phyloP scores from a whole-genome alignment of 2,797 vertebrate genomes.

The Amazona finschi region DNA sequence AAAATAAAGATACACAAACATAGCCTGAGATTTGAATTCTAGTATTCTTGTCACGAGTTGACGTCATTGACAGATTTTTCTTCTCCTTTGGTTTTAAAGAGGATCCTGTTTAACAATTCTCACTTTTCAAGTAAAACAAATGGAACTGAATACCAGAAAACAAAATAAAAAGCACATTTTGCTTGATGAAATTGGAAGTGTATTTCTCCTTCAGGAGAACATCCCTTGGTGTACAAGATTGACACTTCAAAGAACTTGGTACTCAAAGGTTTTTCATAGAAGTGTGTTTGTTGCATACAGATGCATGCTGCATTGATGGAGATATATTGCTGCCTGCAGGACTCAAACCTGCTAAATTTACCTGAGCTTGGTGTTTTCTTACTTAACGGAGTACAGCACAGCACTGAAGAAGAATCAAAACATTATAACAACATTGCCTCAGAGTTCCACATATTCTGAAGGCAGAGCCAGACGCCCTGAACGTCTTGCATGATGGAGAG shows the following conservation, averaged over 20 bases:
- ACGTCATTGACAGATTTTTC: not conserved
- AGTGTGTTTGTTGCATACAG: slow-evolving; percentile 44
- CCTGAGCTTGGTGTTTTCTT: slow-evolving; percentile 70
- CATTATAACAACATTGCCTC: not conserved
- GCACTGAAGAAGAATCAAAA: slow-evolving; percentile 24
- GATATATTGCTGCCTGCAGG: slow-evolving; percentile 68
- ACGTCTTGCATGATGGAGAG: not conserved
- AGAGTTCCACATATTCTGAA: not conserved
- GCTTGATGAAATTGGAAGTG: not conserved
- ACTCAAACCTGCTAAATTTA: slow-evolving; percentile 58
- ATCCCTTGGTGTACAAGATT: not conserved
- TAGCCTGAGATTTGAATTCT: slow-evolving; percentile 55
- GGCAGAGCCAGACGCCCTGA: not conserved
- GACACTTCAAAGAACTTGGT: slow-evolving; percentile 3
- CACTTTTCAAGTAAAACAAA: slow-evolving; percentile 44
- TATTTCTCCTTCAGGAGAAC: not conserved
- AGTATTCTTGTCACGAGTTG: not conserved
- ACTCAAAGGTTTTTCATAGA: slow-evolving; percentile 43
- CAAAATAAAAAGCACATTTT: slow-evolving; percentile 16
- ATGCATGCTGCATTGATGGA: slow-evolving; percentile 40
- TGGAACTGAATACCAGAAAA: slow-evolving; percentile 19
- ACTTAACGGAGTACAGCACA: slow-evolving; percentile 21
- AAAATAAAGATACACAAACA: slow-evolving; percentile 44
- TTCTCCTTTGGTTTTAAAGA: slow-evolving; percentile 59
- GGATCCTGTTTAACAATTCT: not conserved